Conservation (phyloP, 2,888 invertebrate species). For the Aethes cnicana region DNA sequence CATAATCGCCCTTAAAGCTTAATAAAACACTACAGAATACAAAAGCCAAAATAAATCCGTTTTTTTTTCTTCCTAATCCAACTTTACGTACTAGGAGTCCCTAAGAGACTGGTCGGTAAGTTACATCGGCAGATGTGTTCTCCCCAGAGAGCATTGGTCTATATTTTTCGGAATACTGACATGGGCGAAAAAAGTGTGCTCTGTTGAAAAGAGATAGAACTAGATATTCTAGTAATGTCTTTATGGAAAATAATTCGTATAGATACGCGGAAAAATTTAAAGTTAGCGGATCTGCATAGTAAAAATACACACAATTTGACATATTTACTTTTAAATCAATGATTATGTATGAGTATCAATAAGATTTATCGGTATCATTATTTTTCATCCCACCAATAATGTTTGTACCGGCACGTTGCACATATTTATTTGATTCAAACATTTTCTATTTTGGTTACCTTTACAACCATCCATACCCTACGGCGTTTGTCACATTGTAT, state of each 20-base stretch:
- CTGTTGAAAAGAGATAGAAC: conserved; percentile 5
- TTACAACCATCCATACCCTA: too few relatives aligned
- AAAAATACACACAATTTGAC: too few relatives aligned
- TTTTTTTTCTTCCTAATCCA: conserved; percentile 14
- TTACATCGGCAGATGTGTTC: conserved; percentile 48
- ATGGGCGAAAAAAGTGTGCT: conserved; percentile 5
- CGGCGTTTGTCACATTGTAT: not conserved
- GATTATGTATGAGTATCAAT: too few relatives aligned
- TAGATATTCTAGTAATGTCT: not conserved
- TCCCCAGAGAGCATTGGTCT: conserved; percentile 33
- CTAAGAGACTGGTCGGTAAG: conserved; percentile 34
- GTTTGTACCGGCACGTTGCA: not conserved
- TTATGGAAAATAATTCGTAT: not conserved
- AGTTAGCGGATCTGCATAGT: too few relatives aligned
- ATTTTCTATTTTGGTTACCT: too few relatives aligned
- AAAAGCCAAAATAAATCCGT: too few relatives aligned
- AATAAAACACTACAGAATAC: not conserved
- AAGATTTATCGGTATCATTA: too few relatives aligned
- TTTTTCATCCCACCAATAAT: too few relatives aligned
- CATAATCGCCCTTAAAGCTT: not conserved
- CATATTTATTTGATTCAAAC: not conserved
- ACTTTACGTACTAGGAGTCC: conserved; percentile 34
- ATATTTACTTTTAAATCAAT: too few relatives aligned
- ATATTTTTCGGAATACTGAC: not conserved
- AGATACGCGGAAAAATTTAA: too few relatives aligned